Conservation (phyloP, 1,140 invertebrate genomes). For the Aphidius gifuensis region DNA sequence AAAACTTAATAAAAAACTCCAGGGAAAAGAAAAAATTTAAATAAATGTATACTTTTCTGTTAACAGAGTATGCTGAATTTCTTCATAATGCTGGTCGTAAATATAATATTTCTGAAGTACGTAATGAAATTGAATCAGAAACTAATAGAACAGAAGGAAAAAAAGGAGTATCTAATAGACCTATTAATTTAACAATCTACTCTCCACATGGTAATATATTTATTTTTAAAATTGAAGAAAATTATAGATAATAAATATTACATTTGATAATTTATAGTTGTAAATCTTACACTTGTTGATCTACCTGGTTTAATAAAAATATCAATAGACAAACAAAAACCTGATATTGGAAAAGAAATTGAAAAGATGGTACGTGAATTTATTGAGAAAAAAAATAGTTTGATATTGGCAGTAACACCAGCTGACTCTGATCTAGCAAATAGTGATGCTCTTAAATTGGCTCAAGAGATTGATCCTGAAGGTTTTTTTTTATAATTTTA, state of each 20-base stretch:
- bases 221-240: no score
- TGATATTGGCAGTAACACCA: constrained; percentile 94
- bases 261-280: constrained; percentile 49
- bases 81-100: constrained; percentile 97
- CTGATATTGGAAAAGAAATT: constrained; percentile 91
- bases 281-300: constrained; percentile 94
- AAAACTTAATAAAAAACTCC: background rate
- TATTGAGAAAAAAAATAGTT: constrained; percentile 88
- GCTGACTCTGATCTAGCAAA: constrained; percentile 96
- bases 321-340: constrained; percentile 91
- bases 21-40: background rate
- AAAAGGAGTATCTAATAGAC: constrained; percentile 97
- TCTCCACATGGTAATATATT: constrained; percentile 75
- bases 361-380: constrained; percentile 93
- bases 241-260: no score
- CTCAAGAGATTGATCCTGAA: constrained; percentile 95
- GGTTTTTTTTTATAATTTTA: constrained; percentile 55
- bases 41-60: background rate
- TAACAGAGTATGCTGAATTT: constrained; percentile 95
- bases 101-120: constrained; percentile 91
- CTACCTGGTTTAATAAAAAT: constrained; percentile 94
- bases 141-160: constrained; percentile 95
- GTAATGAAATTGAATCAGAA: constrained; percentile 95
- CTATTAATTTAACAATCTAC: constrained; percentile 97
- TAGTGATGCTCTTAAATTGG: constrained; percentile 92